These are phyloP conservation scores for Periparus ater DNA, from an alignment of 2,797 vertebrate genomes.

Conservation along the genomic window DNA sequence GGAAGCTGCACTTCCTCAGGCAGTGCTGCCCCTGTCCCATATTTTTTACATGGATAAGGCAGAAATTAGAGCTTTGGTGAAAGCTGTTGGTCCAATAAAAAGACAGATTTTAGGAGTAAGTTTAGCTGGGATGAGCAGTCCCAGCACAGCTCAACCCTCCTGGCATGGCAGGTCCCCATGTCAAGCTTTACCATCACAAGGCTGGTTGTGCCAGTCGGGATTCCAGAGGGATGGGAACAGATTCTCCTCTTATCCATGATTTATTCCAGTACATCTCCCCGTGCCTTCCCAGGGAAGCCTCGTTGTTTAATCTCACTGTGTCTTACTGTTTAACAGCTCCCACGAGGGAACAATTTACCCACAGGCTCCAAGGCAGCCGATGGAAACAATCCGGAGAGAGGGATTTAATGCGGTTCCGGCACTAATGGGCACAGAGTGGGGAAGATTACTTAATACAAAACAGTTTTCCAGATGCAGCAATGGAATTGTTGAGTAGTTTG, in stretches of 20 bases:
- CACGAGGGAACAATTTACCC: conserved; percentile 16
- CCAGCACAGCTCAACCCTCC: background rate
- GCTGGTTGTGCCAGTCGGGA: fast-evolving
- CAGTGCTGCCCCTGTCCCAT: background rate
- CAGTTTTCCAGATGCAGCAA: background rate
- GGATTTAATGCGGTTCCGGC: background rate
- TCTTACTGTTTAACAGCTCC: conserved; percentile 29
- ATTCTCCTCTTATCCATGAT: background rate
- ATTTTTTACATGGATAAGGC: background rate
- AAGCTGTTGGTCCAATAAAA: background rate
- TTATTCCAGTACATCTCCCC: background rate
- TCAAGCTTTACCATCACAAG: background rate
- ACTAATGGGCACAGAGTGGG: background rate
- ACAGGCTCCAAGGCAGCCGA: conserved; percentile 21
- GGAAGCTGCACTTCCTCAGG: background rate
- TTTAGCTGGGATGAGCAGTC: background rate
- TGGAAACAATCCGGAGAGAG: conserved; percentile 6
- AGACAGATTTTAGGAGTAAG: background rate
- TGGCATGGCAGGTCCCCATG: background rate
- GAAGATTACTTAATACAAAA: conserved; percentile 15
- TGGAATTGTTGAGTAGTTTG: background rate
- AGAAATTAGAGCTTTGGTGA: background rate
- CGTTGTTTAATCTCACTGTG: conserved; percentile 1
- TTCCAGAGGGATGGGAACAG: background rate
- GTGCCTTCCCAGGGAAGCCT: background rate